A percentile compares a stretch with the other conserved stretches of the same genome.
These are phyloP conservation scores for Gallinago undulata DNA, from an alignment of 2,113 vertebrate species.

Conservation along the genomic window DNA sequence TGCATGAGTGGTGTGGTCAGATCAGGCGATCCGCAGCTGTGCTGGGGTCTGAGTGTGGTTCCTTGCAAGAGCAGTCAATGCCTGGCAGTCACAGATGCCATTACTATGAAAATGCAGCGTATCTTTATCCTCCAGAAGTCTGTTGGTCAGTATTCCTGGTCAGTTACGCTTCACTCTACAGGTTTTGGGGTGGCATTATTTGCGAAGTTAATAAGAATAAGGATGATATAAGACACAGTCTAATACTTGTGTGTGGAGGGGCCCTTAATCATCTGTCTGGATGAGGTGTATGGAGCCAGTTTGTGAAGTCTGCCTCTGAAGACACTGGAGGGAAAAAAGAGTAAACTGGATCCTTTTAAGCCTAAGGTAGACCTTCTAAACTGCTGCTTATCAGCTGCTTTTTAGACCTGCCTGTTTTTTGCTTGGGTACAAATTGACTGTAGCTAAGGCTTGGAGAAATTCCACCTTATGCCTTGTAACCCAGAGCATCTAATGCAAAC, in stretches of 20 bases:
- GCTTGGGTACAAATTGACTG: background rate
- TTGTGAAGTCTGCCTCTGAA: background rate
- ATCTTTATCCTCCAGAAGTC: background rate
- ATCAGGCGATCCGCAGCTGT: background rate
- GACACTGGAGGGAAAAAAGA: background rate
- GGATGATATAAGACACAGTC: background rate
- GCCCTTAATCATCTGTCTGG: background rate
- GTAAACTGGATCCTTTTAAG: background rate
- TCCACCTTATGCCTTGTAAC: background rate
- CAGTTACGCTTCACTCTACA: background rate
- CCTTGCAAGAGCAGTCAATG: background rate
- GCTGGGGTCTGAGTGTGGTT: background rate
- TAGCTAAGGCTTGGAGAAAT: background rate
- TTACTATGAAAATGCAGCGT: background rate
- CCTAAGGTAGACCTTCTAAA: background rate
- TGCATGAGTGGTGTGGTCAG: background rate
- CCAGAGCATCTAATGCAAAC: background rate
- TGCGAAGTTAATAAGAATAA: background rate
- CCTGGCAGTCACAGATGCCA: background rate
- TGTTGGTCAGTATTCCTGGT: background rate
- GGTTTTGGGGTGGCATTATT: background rate
- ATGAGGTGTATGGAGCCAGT: rapidly evolving
- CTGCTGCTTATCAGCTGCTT: background rate
- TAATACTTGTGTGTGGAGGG: background rate
- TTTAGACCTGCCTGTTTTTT: background rate